Base-by-base conservation (phyloP, 2,888 invertebrate genomes). In the Frankliniella fusca region DNA sequence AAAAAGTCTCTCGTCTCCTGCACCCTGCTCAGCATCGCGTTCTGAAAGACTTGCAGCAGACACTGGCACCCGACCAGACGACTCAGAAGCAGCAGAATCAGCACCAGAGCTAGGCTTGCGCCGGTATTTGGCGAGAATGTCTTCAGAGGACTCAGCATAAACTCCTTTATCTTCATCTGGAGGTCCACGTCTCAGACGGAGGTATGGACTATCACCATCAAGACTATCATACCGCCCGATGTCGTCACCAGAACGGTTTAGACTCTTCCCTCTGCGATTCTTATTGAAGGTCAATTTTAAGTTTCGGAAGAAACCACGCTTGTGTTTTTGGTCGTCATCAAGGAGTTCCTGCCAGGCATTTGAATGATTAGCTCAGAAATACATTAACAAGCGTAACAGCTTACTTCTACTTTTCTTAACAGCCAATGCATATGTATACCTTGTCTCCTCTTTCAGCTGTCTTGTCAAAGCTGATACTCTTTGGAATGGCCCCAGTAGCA, bases 121-220 rank as follows among this genome's bases (percentile, higher is more conserved):
- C 7, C 97, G 91, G 89, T 98, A 98, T 89, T 98, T 98, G 79
- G 96, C 98, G 85, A 98, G 90, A 87, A 98, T 98, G 87, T 98
- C 97, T 86, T 98, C 97, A 0, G 95, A 93, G 61, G 93, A 93
- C 89, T 97, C 97, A 86, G 88, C 88, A 85, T 28, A 48, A 81
- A 28, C n/a, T 80, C 38, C 48, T 81, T 83, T 86, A 28, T 86
- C 85, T 82, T 90, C 89, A 82, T 89, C 89, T 0, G 89, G 88
- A 85, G 88, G 87, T 76, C 86, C 86, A 38, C 85, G 76, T 27
- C 84, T 65, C 23, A 85, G 54, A 38, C 84, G 82, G 8, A 84
- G 12, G 3, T 83, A 82, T 2, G 84, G 61, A 38, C 87, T 87
- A 1, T 85, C 84, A 15, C 85, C 86, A 7, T 86, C 84, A 15